Evolutionary conservation across 2,888 invertebrate genomes (phyloP), one percentile per base, ranked within the genome.

Genomic region (Hypolimnas misippus): DNA sequence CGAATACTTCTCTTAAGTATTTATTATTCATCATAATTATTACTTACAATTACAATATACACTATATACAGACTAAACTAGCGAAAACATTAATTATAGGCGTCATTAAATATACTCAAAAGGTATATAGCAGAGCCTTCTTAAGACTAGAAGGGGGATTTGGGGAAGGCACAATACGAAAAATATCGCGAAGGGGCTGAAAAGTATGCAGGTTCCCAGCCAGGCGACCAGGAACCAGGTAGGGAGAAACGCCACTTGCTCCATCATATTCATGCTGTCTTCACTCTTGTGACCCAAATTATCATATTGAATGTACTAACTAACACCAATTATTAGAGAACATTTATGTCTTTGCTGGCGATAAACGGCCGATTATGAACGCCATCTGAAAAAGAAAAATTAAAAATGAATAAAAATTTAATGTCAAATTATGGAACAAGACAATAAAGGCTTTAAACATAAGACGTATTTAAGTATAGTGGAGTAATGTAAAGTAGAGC

Each of bases 151-250:
- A 72, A 95, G 93, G 63, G 95, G 95, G 76, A 95, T 85, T 77
- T 95, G 95, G 59, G 96, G 95, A 71, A 95, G 85, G 78, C 94
- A 94, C 64, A 95, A 88, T 69, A 95, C 92, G 78, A 95, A 93
- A 74, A 95, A 93, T 73, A 95, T 86, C 66, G 94, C 92, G 73
- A 94, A 88, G 40, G 95, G 95, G 71, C 95, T 95, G 74, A 95
- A 94, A 62, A 95, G 80, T 63, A 95, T 85, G 74, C 95, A 91
- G 59, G 94, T 87, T 61, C 93, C 92, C 64, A 94, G 89, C 93
- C 95, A 95, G 69, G 93, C 92, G 77, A 94, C 86, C 65, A 94
- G 76, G 73, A 94, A 87, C 94, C 94, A 94, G 73, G 93, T 83
- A 51, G 94, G 93, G 65, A 93, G 68, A 8, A 88, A 74, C 33